Evolutionary conservation across 2,113 vertebrate species (phyloP).

Genomic region (Orientallactaga bullata): DNA sequence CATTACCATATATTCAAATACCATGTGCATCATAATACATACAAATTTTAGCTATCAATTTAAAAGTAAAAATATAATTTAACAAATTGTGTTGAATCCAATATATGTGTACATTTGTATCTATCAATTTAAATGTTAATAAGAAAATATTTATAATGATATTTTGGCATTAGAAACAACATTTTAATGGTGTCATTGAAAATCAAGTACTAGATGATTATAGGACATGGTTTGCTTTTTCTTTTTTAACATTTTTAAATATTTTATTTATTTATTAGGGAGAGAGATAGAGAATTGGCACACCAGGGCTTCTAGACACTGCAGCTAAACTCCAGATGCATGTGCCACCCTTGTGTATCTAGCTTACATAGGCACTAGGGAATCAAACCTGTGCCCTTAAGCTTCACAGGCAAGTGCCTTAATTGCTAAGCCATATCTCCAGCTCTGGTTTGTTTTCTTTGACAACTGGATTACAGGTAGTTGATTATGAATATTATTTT

Average conservation of each 20-base stretch:
- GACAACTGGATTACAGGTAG: neutral
- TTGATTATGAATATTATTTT: neutral
- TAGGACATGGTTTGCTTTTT: neutral
- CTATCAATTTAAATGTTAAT: neutral
- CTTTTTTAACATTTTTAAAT: no score
- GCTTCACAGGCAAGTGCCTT: no score
- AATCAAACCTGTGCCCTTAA: no score
- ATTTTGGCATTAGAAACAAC: neutral
- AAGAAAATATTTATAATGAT: slow-evolving; percentile 27
- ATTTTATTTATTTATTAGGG: no score
- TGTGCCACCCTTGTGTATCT: no score
- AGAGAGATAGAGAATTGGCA: no score
- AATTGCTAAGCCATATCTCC: no score
- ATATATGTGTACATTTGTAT: neutral
- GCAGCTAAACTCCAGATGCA: no score
- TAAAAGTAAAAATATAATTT: neutral
- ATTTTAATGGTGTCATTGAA: slow-evolving; percentile 21
- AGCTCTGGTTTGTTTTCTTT: slow-evolving; percentile 30
- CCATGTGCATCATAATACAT: neutral
- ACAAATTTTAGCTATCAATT: neutral
- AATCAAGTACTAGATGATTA: neutral
- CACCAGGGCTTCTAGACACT: no score
- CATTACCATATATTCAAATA: neutral
- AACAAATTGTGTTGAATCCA: neutral
- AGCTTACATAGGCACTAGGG: no score